Evolutionary conservation across 2,797 vertebrate genomes (phyloP), one percentile per base, ranked within the genome.

Genomic region (Microhierax caerulescens): DNA sequence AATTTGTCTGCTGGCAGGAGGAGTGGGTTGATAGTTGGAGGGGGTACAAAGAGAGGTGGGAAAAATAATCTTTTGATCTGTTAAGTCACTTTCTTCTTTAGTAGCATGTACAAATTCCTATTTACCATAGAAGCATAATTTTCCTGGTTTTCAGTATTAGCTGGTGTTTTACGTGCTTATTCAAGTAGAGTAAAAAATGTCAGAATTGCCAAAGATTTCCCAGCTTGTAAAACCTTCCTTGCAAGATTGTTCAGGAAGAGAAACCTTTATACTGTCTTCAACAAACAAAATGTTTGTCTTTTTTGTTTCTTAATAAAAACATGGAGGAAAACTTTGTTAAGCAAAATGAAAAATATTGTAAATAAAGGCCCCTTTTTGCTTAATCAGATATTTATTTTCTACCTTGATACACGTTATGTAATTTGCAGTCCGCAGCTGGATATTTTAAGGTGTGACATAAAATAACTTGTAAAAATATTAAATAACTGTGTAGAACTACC

Each of bases 61-160:
- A 92, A 96, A 93, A 93, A 20, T 39, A 72, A 88, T 93, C 57
- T 93, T 84, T 96, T 94, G 34, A 95, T 96, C 89, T 85, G 36
- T 96, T 92, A 95, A 79, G 57, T 96, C 84, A 60, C 37, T 89
- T 96, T 88, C 47, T 92, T 77, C 68, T 91, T 83, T 78, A 81
- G 61, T 65, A 75, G 32, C 32, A 53, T 20, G 36, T 65, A 76
- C 17, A 50, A 95, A 90, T 86, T 78, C 10, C 9, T 81, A 25
- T 81, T 94, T 81, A 86, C 32, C 28, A 24, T 22, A 59, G 43
- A 68, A 85, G 4, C 7, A 47, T 80, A 6, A 50, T 90, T 92
- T 90, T 79, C 39, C 34, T 69, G 16, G 30, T 90, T 81, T 39
- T 89, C 32, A 53, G 18, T 73, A 34, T 79, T 88, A 87, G 30